phyloP scores from a whole-genome alignment of 2,113 vertebrate genomes.

The human region GRCh38 chrX:13196501-13197000 shows the following conservation, averaged over 20 bases:
- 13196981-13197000: neutral
- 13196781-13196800: neutral
- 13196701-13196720: neutral
- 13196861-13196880: neutral
- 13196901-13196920: neutral
- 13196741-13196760: neutral
- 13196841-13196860: no score
- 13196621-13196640: conserved; percentile 15
- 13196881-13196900: neutral
- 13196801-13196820: neutral
- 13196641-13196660: neutral
- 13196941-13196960: neutral
- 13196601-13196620: neutral
- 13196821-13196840: no score
- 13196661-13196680: neutral
- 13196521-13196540: neutral
- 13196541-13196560: neutral
- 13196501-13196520: no score
- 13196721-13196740: neutral
- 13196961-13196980: neutral
- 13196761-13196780: neutral
- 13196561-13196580: neutral
- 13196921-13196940: neutral
- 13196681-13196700: neutral
- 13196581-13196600: neutral